Percentiles rank a stretch among this genome's conserved stretches.
Conservation (phyloP, 2,113 vertebrate species). For the Brachionichthys hirsutus region DNA sequence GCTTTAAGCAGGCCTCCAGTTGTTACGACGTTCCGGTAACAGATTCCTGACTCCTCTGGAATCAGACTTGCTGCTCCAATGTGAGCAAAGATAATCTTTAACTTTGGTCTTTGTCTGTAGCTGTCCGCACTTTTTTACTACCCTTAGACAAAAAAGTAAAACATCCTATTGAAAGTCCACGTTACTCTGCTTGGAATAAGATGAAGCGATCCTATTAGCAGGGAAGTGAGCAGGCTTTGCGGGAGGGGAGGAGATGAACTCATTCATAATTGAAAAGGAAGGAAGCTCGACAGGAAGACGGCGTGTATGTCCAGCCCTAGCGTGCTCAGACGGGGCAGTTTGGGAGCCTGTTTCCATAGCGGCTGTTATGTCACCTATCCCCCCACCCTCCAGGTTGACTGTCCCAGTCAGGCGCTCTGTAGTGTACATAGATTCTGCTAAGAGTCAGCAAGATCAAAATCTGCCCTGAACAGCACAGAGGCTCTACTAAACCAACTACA, state of each 20-base stretch:
- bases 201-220: slow-evolving; percentile 43
- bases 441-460: slow-evolving; percentile 73
- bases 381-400: slow-evolving; percentile 3
- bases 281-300: slow-evolving; percentile 47
- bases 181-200: slow-evolving; percentile 30
- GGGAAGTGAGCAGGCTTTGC: slow-evolving; percentile 1
- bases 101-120: slow-evolving; percentile 43
- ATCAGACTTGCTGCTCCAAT: slow-evolving; percentile 34
- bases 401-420: slow-evolving; percentile 45
- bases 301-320: slow-evolving; percentile 29
- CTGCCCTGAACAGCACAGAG: slow-evolving; percentile 55
- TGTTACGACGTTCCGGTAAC: slow-evolving; percentile 37
- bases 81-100: slow-evolving; percentile 23
- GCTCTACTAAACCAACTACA: slow-evolving; percentile 69
- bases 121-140: slow-evolving; percentile 49
- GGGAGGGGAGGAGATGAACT: slow-evolving; percentile 35
- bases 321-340: slow-evolving; percentile 8
- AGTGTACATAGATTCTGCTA: slow-evolving; percentile 57
- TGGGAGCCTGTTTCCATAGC: slow-evolving; percentile 39
- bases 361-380: slow-evolving; percentile 38
- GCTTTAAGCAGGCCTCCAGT: slow-evolving; percentile 58
- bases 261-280: slow-evolving; percentile 54
- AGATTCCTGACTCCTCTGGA: slow-evolving; percentile 25
- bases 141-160: slow-evolving; percentile 49
- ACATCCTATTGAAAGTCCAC: slow-evolving; percentile 39